A percentile compares a stretch with the other conserved stretches of the same genome.
phyloP scores from a whole-genome alignment of 2,797 vertebrate species.

The Chloroceryle amazona region DNA sequence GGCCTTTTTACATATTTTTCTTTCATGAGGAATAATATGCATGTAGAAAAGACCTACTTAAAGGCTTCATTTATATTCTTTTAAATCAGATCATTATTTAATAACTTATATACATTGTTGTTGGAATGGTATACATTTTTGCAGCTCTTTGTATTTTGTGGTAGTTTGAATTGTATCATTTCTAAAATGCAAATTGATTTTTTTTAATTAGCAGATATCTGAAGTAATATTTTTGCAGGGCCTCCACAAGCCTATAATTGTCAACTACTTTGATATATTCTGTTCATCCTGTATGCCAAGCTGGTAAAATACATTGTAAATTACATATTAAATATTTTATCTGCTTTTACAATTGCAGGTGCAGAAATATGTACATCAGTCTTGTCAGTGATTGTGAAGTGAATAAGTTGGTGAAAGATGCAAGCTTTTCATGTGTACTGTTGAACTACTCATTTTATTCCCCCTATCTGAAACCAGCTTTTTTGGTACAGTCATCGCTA shows the following conservation, averaged over 20 bases:
- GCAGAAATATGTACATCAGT: constrained; percentile 84
- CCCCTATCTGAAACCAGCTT: constrained; percentile 3
- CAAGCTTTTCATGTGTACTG: constrained; percentile 71
- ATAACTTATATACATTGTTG: constrained; percentile 90
- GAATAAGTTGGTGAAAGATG: constrained; percentile 81
- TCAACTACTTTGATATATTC: constrained; percentile 87
- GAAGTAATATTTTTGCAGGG: constrained; percentile 88
- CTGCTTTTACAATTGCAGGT: constrained; percentile 86
- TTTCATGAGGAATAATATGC: constrained; percentile 87
- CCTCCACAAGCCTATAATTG: constrained; percentile 83
- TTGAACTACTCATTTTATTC: constrained; percentile 39
- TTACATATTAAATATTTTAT: constrained; percentile 89
- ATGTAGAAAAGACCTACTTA: constrained; percentile 92
- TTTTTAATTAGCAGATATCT: constrained; percentile 81
- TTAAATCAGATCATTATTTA: constrained; percentile 91
- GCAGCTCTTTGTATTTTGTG: constrained; percentile 87
- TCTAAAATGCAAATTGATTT: constrained; percentile 79
- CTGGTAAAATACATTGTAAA: constrained; percentile 87
- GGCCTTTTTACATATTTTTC: constrained; percentile 87
- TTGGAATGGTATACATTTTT: constrained; percentile 87
- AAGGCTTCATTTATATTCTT: constrained; percentile 90
- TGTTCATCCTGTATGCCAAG: constrained; percentile 84
- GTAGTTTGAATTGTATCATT: constrained; percentile 84
- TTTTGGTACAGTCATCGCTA: constrained; percentile 10
- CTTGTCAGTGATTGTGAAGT: constrained; percentile 83